Evolutionary conservation across 2,113 vertebrate genomes (phyloP).

Genomic region (Empidonax alnorum): DNA sequence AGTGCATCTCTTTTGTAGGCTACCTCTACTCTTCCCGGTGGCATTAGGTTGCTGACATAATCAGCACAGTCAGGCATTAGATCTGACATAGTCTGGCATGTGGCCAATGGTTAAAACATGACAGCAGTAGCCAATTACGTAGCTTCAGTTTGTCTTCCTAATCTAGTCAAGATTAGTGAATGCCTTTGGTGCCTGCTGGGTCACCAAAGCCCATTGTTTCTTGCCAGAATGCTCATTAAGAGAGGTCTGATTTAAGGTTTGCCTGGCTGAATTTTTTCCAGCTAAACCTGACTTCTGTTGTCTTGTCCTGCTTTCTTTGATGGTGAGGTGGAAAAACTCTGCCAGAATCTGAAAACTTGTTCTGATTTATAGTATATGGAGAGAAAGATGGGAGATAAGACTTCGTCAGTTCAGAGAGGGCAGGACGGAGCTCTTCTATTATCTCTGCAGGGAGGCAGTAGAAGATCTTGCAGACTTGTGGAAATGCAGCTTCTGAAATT

Average conservation of each 20-base stretch:
- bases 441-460: not conserved
- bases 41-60: not conserved
- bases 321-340: not conserved
- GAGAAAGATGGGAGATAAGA: not conserved
- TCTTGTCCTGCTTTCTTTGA: not conserved
- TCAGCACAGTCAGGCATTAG: too few relatives aligned
- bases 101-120: not conserved
- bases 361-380: not conserved
- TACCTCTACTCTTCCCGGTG: not conserved
- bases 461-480: not conserved
- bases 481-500: not conserved
- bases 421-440: not conserved
- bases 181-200: not conserved
- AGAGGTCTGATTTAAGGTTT: not conserved
- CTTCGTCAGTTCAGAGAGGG: not conserved
- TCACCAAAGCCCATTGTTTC: not conserved
- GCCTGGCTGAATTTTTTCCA: not conserved
- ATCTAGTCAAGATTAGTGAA: not conserved
- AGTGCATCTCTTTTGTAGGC: not conserved
- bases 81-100: not conserved
- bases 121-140: not conserved
- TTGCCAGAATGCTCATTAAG: not conserved
- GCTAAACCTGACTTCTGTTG: not conserved
- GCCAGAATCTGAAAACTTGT: not conserved
- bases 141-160: not conserved